These are phyloP conservation scores for Suncus etruscus DNA, from an alignment of 2,113 vertebrate species.

Conservation along the genomic window DNA sequence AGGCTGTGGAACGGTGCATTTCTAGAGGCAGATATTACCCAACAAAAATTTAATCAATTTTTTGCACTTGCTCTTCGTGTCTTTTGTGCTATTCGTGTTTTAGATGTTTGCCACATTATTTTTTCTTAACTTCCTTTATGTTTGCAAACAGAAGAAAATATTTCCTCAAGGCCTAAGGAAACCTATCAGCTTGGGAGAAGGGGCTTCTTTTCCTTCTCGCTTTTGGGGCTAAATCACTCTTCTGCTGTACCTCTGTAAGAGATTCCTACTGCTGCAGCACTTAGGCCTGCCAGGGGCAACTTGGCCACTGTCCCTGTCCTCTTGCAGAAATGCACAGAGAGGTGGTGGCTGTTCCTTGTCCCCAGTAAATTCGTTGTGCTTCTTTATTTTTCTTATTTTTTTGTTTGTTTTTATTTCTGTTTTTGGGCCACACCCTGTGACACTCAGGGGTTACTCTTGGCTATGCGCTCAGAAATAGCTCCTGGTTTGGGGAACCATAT, in stretches of 20 bases:
- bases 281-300: conserved; percentile 16
- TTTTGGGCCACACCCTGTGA: too few species aligned
- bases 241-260: conserved; percentile 45
- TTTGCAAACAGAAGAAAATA: conserved; percentile 54
- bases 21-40: conserved; percentile 49
- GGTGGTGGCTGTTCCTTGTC: conserved; percentile 35
- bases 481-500: too few species aligned
- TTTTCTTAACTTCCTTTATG: conserved; percentile 38
- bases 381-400: too few species aligned
- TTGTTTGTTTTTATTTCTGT: too few species aligned
- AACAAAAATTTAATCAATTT: not conserved
- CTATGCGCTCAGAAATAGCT: too few species aligned
- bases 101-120: conserved; percentile 49
- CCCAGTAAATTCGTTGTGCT: conserved; percentile 18
- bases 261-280: conserved; percentile 20
- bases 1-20: conserved; percentile 74
- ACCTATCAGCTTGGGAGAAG: conserved; percentile 35
- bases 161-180: conserved; percentile 54
- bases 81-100: conserved; percentile 56
- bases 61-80: conserved; percentile 39
- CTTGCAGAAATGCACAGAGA: conserved; percentile 49
- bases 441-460: too few species aligned
- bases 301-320: conserved; percentile 55
- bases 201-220: not conserved
- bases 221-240: not conserved